phyloP scores from a whole-genome alignment of 2,797 vertebrate genomes.

The Paguma larvata region DNA sequence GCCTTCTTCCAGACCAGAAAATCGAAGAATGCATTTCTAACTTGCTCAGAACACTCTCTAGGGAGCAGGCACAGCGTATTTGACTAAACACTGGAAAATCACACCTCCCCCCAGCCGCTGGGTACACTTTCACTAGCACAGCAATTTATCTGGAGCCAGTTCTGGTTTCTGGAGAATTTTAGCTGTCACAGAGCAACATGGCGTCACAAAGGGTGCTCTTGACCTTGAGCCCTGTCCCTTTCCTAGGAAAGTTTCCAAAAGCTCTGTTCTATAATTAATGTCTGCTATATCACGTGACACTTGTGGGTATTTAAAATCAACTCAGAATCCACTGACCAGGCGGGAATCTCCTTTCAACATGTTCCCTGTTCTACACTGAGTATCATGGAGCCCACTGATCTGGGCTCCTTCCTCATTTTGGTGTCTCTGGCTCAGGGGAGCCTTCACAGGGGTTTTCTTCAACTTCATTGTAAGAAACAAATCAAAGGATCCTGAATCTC shows the following conservation, averaged over 20 bases:
- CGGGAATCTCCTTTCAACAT: background rate
- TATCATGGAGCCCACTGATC: accelerated
- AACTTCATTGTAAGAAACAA: background rate
- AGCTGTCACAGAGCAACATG: background rate
- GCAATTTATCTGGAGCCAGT: background rate
- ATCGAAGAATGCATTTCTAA: background rate
- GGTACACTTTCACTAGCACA: background rate
- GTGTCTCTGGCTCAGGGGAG: background rate
- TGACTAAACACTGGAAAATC: background rate
- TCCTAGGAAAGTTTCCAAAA: background rate
- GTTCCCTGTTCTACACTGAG: background rate
- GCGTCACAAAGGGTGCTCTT: background rate
- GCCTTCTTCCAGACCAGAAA: background rate
- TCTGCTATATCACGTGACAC: background rate
- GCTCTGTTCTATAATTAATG: conserved; percentile 25
- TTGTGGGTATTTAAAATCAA: background rate
- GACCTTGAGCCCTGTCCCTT: conserved; percentile 17
- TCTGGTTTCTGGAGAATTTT: background rate
- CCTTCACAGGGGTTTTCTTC: background rate
- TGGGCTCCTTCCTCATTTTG: background rate
- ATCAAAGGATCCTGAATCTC: no score
- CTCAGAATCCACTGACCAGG: background rate
- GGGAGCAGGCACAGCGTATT: background rate
- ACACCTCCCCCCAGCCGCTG: background rate
- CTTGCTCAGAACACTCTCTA: background rate